Evolutionary conservation across 2,797 vertebrate species (phyloP).

Genomic region (Falco berigora): DNA sequence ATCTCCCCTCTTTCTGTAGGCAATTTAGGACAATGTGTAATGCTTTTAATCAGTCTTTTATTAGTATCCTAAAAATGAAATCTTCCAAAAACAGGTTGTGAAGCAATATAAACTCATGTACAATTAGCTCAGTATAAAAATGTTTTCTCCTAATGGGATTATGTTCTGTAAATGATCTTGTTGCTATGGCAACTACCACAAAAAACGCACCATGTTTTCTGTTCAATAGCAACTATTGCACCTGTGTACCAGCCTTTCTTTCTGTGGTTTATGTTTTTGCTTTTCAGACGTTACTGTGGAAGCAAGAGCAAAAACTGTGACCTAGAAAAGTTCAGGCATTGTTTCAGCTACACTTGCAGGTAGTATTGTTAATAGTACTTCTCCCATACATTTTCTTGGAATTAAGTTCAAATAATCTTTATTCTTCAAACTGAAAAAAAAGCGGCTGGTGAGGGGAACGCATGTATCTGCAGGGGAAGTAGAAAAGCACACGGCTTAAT

Average conservation of each 20-base stretch:
- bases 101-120: slow-evolving; percentile 66
- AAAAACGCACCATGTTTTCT: slow-evolving; percentile 62
- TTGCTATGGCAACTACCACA: slow-evolving; percentile 69
- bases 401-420: background rate
- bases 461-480: background rate
- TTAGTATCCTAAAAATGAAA: slow-evolving; percentile 62
- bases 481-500: background rate
- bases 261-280: background rate
- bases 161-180: slow-evolving; percentile 71
- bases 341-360: background rate
- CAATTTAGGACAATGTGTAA: slow-evolving; percentile 57
- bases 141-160: slow-evolving; percentile 71
- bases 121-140: slow-evolving; percentile 72
- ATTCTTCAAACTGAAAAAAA: background rate
- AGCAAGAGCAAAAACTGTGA: background rate
- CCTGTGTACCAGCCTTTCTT: slow-evolving; percentile 66
- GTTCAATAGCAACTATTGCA: slow-evolving; percentile 60
- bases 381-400: background rate
- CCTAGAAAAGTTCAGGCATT: slow-evolving; percentile 27
- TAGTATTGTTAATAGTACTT: background rate
- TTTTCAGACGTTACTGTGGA: background rate
- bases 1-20: slow-evolving; percentile 43
- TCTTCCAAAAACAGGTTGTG: slow-evolving; percentile 61
- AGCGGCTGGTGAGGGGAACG: background rate
- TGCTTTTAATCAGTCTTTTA: slow-evolving; percentile 55